Base-by-base conservation (phyloP, 2,888 invertebrate genomes). In the Dynastes tityus region DNA sequence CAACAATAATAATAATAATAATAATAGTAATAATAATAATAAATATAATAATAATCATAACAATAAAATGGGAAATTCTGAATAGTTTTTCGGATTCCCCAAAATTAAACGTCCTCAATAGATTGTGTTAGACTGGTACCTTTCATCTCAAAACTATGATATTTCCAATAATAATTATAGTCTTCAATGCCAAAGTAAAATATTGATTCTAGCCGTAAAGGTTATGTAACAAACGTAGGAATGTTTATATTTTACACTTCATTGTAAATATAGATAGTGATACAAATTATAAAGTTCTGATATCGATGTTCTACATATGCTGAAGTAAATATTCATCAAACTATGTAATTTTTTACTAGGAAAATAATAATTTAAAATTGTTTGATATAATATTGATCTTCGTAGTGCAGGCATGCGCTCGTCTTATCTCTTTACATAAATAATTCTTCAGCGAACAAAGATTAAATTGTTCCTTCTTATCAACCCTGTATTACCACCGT, bases 381-480 rank as follows among this genome's bases (percentile, higher is more conserved):
- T 8, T 22, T 55, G 6, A 5, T 37, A 71, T 61, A 37, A 49
- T 74, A 74, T 74, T 74, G 73, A 74, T 74, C 73, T 45, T 22
- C 45, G 45, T 55, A 29, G 27, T 1, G 73, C 45, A 55, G 40
- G 58, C 73, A 74, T 74, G 73, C 73, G 73, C 73, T 22, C 27
- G n/a, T 8, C 55, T 58, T 11, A 58, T 8, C 27, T 27, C 32
- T 32, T 8, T 11, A 40, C 37, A 65, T 13, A 45, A 45, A 45
- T 16, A 16, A 65, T n/a, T 49, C 65, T 27, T 67, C 16, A 22
- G 45, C 11, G 11, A 16, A 67, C 9, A n/a, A 45, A 45, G 45
- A 67, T 45, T 45, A 45, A 67, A 45, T 37, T 16, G 2, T 0
- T 16, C 22, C 22, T 6, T 29, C 13, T 2, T n/a, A 63, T 67